phyloP scores from a whole-genome alignment of 2,797 vertebrate species.

The Hypotaenidia okinawae region DNA sequence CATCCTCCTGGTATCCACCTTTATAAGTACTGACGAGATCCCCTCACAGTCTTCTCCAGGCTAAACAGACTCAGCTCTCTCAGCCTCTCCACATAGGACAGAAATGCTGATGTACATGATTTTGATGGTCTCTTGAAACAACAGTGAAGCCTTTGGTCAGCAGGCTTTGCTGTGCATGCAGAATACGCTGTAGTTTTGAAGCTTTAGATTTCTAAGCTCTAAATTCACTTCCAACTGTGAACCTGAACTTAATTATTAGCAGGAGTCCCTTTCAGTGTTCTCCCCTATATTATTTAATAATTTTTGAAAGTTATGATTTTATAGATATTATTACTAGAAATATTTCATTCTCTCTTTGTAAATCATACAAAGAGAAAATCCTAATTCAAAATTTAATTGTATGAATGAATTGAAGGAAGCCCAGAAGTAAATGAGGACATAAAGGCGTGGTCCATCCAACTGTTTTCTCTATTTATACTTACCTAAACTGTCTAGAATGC shows the following conservation, averaged over 20 bases:
- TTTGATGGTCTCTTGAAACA: neutral
- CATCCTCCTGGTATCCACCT: no score
- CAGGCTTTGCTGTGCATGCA: neutral
- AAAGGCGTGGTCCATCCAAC: neutral
- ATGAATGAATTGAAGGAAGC: neutral
- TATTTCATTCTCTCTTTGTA: neutral
- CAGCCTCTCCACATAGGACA: no score
- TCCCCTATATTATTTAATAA: neutral
- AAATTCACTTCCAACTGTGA: neutral
- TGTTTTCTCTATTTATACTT: neutral
- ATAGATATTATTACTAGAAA: neutral
- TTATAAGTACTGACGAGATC: no score
- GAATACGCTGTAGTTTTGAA: neutral
- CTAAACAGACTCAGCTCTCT: no score
- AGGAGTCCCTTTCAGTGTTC: neutral
- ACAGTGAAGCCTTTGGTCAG: neutral
- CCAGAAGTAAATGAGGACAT: neutral
- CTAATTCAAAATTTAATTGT: neutral
- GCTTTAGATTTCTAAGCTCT: neutral
- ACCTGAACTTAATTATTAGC: neutral
- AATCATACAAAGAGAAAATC: neutral
- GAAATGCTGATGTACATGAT: neutral
- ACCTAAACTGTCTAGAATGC: neutral
- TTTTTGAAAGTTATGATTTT: neutral
- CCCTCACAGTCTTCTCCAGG: no score